phyloP scores from a whole-genome alignment of 2,888 invertebrate genomes.

The Microctonus aethiopoides region DNA sequence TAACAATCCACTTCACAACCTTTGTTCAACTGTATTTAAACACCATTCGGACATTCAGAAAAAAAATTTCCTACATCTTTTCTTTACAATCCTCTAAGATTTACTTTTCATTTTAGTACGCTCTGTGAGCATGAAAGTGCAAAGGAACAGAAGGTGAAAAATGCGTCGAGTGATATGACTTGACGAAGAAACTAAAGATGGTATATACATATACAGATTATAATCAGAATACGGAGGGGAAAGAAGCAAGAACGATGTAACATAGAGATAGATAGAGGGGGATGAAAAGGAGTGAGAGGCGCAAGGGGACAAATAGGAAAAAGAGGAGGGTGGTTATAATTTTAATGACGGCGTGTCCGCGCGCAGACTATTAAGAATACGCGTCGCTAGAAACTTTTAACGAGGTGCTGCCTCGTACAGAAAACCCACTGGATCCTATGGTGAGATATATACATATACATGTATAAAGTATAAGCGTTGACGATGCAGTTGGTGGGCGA shows the following conservation, averaged over 20 bases:
- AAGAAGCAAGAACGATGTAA: slow-evolving; percentile 43
- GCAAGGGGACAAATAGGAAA: slow-evolving; percentile 34
- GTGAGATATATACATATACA: slow-evolving; percentile 32
- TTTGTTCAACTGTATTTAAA: too few species aligned
- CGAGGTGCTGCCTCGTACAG: slow-evolving; percentile 59
- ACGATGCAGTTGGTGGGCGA: slow-evolving; percentile 31
- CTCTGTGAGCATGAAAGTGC: background rate
- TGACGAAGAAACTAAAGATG: slow-evolving; percentile 36
- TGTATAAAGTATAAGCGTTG: slow-evolving; percentile 28
- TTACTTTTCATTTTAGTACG: slow-evolving; percentile 5
- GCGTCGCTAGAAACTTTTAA: slow-evolving; percentile 68
- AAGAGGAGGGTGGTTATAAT: slow-evolving; percentile 63
- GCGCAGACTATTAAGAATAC: slow-evolving; percentile 67
- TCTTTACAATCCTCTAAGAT: slow-evolving; percentile 17
- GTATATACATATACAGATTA: background rate
- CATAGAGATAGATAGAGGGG: slow-evolving; percentile 18
- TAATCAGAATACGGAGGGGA: slow-evolving; percentile 28
- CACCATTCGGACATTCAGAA: too few species aligned
- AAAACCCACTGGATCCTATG: slow-evolving; percentile 23
- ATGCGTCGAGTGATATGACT: slow-evolving; percentile 14
- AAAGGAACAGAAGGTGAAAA: slow-evolving; percentile 8
- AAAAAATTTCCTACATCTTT: background rate
- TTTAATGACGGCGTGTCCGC: slow-evolving; percentile 68
- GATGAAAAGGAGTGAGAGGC: too few species aligned
- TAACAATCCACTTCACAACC: too few species aligned